These are phyloP conservation scores for Cryptosula pallasiana DNA, from an alignment of 2,888 invertebrate genomes.

Conservation along the genomic window DNA sequence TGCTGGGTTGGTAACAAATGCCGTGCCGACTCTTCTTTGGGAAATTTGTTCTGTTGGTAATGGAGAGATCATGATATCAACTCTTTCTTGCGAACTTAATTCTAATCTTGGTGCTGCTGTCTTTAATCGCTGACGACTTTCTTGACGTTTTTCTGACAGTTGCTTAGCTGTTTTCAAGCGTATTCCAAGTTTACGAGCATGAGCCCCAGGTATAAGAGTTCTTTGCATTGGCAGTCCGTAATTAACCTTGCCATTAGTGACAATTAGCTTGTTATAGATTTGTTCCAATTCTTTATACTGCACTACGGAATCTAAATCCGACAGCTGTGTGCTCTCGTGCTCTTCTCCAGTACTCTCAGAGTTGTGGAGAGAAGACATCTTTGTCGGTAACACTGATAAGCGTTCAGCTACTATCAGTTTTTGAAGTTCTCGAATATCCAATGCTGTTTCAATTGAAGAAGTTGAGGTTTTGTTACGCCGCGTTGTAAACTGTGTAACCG, in stretches of 20 bases:
- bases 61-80: neutral
- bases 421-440: no score
- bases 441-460: no score
- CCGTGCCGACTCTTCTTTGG: neutral
- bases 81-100: neutral
- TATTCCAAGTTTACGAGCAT: slow-evolving; percentile 20
- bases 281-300: slow-evolving; percentile 18
- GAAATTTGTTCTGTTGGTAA: neutral
- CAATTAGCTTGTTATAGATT: slow-evolving; percentile 8
- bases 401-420: no score
- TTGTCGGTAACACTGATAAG: no score
- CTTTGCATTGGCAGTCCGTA: slow-evolving; percentile 6
- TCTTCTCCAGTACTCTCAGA: no score
- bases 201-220: neutral
- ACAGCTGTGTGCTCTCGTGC: no score
- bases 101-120: neutral
- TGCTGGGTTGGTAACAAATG: neutral
- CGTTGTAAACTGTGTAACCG: no score
- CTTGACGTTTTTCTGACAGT: neutral
- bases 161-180: slow-evolving; percentile 15
- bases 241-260: neutral
- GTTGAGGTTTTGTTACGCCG: no score
- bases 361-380: no score
- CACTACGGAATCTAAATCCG: neutral
- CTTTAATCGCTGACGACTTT: neutral